These are phyloP conservation scores for Cheilinus undulatus DNA, from an alignment of 2,113 vertebrate species.

Conservation along the genomic window DNA sequence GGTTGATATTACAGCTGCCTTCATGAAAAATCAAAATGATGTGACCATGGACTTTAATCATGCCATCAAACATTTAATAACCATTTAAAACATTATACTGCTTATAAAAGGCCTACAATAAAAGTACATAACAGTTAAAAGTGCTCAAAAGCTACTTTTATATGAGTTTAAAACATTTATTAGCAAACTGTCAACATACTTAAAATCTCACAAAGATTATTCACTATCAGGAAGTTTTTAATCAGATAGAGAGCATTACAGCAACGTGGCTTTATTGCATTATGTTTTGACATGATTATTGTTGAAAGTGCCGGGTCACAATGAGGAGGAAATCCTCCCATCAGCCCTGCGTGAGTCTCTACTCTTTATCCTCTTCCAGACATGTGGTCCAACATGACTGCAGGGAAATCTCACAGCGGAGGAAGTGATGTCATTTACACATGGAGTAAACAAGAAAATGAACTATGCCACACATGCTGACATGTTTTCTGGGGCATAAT, in stretches of 20 bases:
- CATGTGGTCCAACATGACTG: background rate
- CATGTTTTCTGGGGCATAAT: background rate
- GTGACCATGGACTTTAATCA: background rate
- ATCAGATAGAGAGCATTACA: background rate
- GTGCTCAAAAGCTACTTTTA: background rate
- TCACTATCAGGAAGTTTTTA: slow-evolving; percentile 18
- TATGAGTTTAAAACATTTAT: background rate
- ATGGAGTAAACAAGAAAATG: slow-evolving; percentile 23
- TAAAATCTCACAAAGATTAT: background rate
- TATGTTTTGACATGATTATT: background rate
- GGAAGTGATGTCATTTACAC: slow-evolving; percentile 29
- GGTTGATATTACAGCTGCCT: too few relatives aligned
- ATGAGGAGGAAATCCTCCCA: slow-evolving; percentile 22
- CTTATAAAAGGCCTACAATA: background rate
- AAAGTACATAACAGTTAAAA: background rate
- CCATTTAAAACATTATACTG: background rate
- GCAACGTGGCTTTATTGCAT: background rate
- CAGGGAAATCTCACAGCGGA: background rate
- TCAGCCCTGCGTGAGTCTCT: background rate
- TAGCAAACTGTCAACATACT: background rate
- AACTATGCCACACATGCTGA: background rate
- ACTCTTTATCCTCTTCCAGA: background rate
- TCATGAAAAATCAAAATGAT: too few relatives aligned
- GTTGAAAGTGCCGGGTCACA: slow-evolving; percentile 15
- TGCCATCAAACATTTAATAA: background rate